Base-by-base conservation (phyloP, 2,888 invertebrate genomes). In the Ceraclea dissimilis region DNA sequence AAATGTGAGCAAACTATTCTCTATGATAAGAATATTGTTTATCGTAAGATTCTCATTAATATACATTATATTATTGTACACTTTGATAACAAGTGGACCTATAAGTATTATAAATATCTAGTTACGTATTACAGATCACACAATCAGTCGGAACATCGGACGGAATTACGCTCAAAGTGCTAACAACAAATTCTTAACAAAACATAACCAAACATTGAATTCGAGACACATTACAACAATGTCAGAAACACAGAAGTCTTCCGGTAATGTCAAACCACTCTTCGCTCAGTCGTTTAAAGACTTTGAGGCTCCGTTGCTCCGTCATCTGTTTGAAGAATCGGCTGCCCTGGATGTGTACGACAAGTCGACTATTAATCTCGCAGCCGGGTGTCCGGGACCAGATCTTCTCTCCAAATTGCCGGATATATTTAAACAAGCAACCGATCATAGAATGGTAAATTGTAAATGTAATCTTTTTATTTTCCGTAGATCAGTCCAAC, bases 361-460 rank as follows among this genome's bases (percentile, higher is more conserved):
- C 2, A 62, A 68, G 4, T 66, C 67, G 16, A 60, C 72, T 2
- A 66, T 71, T 2, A 79, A 79, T 63, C 67, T 80, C 20, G 74
- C 77, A 1, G 78, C 78, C 1, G 80, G 80, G 8, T 76, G 79
- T 8, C 80, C 79, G 1, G 79, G 80, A 1, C 75, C 78, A 1
- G 79, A 79, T 63, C 64, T 79, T 4, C 68, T 80, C 2, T 65
- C 70, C 57, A 64, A 71, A 44, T 76, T 78, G 57, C 69, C 70
- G 18, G 68, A 71, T 11, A 70, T 76, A 51, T 72, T 80, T 62
- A 66, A 67, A 49, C 67, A 66, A 62, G 77, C 79, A 0, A 76
- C 79, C 0, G 62, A 65, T 33, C 78, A 79, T 63, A 69, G 76
- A 64, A 65, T 79, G 74, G 79, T 73, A 62, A 49, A 34, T 26